These are phyloP conservation scores for Plebejus anna DNA, from an alignment of 2,888 invertebrate genomes.

Conservation along the genomic window DNA sequence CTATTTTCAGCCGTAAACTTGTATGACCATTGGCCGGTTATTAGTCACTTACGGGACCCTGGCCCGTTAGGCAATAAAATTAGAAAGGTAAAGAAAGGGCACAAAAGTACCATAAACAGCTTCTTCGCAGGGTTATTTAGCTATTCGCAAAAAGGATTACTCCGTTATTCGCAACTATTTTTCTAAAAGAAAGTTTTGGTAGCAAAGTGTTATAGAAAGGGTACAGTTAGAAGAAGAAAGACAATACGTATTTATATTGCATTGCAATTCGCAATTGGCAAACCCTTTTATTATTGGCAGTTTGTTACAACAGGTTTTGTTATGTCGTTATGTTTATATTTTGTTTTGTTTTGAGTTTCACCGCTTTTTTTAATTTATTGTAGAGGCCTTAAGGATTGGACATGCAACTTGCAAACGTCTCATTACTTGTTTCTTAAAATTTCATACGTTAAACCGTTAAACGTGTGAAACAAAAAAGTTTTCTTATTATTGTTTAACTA, in stretches of 20 bases:
- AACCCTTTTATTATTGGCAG: slow-evolving; percentile 1
- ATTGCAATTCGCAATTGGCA: neutral
- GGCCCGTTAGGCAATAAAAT: slow-evolving; percentile 18
- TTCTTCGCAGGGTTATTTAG: neutral
- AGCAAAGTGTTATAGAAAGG: neutral
- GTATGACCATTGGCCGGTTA: neutral
- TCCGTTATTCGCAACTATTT: slow-evolving; percentile 3
- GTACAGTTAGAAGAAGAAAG: neutral
- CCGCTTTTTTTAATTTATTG: neutral
- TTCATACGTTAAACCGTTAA: neutral
- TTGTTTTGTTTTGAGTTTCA: neutral
- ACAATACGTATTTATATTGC: neutral
- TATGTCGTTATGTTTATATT: neutral
- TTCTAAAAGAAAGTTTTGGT: slow-evolving; percentile 9
- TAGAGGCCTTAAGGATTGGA: neutral
- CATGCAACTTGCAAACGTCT: too few relatives aligned
- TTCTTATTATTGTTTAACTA: neutral
- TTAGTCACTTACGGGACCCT: neutral
- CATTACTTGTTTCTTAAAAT: neutral
- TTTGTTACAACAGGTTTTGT: neutral
- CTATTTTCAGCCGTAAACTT: neutral
- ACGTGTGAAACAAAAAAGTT: neutral
- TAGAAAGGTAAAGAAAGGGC: slow-evolving; percentile 44
- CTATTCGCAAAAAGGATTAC: neutral
- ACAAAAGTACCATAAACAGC: slow-evolving; percentile 32